Percentiles rank a stretch among this genome's conserved stretches.
Evolutionary conservation across 2,888 invertebrate species (phyloP).

Genomic region (Boloria selene): DNA sequence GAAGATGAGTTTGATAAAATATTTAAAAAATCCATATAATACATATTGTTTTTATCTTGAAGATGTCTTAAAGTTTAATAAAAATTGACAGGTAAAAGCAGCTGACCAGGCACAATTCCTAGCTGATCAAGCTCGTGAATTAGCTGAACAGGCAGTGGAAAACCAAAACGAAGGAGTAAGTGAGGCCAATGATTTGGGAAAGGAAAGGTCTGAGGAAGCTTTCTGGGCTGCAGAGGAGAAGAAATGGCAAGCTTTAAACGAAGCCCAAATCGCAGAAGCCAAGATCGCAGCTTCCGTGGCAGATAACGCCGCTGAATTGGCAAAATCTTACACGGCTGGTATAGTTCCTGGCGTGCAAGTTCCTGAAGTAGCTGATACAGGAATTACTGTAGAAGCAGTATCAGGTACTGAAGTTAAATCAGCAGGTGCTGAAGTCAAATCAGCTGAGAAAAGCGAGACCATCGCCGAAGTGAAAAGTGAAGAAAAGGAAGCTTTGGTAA

Average conservation of each 20-base stretch:
- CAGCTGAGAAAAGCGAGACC: conserved; percentile 33
- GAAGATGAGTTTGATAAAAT: too few species aligned
- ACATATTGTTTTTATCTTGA: too few species aligned
- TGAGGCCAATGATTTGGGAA: conserved; percentile 49
- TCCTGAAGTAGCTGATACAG: conserved; percentile 5
- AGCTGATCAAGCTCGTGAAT: conserved; percentile 56
- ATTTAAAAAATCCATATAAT: too few species aligned
- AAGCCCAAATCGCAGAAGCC: conserved; percentile 63
- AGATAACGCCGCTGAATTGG: conserved; percentile 50
- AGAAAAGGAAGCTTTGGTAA: conserved; percentile 37
- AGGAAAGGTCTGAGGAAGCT: conserved; percentile 51
- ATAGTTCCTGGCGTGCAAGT: conserved; percentile 39
- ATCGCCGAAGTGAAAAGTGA: conserved; percentile 44
- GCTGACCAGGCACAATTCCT: conserved; percentile 56
- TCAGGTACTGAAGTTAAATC: conserved; percentile 21
- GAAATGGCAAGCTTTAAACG: conserved; percentile 71
- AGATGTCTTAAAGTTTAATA: too few species aligned
- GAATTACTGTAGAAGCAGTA: conserved; percentile 26
- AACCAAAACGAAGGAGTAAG: conserved; percentile 54
- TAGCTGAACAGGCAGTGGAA: conserved; percentile 54
- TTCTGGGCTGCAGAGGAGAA: conserved; percentile 66
- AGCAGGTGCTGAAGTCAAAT: conserved; percentile 23
- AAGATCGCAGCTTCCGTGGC: conserved; percentile 62
- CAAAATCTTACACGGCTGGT: conserved; percentile 45
- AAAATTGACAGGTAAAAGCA: conserved; percentile 40